Percentiles rank a stretch among this genome's conserved stretches.
Evolutionary conservation across 1,140 invertebrate genomes (phyloP).

Genomic region (Tetramorium simillimum): DNA sequence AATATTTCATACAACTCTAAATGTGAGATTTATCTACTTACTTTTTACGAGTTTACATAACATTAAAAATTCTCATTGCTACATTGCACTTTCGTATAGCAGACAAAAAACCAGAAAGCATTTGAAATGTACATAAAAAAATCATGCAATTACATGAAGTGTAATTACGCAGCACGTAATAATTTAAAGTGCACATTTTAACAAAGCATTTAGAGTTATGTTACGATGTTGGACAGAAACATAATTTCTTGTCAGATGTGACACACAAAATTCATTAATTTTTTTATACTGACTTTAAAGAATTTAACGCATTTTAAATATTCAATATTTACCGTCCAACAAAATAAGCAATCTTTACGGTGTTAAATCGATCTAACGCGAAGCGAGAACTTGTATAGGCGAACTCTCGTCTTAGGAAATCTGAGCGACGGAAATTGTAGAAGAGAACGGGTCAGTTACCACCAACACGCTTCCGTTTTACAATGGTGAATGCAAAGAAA

Average conservation of each 20-base stretch:
- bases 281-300: not conserved
- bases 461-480: not conserved
- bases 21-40: not conserved
- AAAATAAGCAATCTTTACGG: not conserved
- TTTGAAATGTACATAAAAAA: not conserved
- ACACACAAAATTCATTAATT: too few species aligned
- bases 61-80: not conserved
- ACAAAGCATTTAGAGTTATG: not conserved
- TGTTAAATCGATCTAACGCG: not conserved
- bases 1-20: not conserved
- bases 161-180: not conserved
- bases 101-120: not conserved
- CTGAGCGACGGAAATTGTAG: constrained; percentile 47
- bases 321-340: not conserved
- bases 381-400: not conserved
- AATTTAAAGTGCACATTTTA: not conserved
- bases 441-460: constrained; percentile 25
- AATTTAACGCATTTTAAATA: not conserved
- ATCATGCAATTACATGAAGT: not conserved
- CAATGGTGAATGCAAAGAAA: constrained; percentile 44
- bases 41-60: not conserved
- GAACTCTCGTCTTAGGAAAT: constrained; percentile 30
- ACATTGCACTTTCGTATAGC: not conserved
- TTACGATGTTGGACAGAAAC: not conserved
- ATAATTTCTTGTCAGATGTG: too few species aligned